phyloP scores from a whole-genome alignment of 2,113 vertebrate species.

The Tinamus guttatus region DNA sequence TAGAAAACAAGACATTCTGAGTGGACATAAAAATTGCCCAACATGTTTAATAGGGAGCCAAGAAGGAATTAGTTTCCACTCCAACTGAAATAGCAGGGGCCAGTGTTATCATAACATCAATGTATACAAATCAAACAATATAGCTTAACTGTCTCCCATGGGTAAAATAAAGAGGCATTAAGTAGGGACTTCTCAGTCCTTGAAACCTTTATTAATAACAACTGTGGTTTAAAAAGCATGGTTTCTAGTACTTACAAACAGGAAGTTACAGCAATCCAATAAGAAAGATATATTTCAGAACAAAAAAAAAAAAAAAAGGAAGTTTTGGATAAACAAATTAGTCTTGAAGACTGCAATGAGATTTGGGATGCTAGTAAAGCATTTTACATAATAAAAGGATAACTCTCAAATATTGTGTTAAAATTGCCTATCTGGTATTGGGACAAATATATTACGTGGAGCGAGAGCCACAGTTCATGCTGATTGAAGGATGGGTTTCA shows the following conservation, averaged over 20 bases:
- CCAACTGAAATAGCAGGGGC: constrained; percentile 25
- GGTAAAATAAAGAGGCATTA: constrained; percentile 59
- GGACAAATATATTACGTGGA: background rate
- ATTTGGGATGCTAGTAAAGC: background rate
- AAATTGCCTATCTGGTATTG: background rate
- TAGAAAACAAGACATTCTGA: constrained; percentile 25
- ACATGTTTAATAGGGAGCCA: constrained; percentile 6
- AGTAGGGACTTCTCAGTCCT: constrained; percentile 64
- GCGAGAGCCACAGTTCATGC: background rate
- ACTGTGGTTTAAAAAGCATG: background rate
- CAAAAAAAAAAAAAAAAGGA: background rate
- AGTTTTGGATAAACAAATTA: background rate
- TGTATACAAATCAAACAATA: constrained; percentile 58
- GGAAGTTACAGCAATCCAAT: constrained; percentile 16
- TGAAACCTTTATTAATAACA: constrained; percentile 63
- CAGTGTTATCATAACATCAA: constrained; percentile 42
- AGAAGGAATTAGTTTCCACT: constrained; percentile 23
- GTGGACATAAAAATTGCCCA: background rate
- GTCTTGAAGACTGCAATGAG: background rate
- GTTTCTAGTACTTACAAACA: background rate
- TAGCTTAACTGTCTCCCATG: constrained; percentile 46
- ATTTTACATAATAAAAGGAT: background rate
- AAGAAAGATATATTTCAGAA: background rate
- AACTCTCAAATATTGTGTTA: background rate
- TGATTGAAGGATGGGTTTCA: background rate